Evolutionary conservation across 1,140 invertebrate genomes (phyloP).

Genomic region (Stegodyphus mimosarum): DNA sequence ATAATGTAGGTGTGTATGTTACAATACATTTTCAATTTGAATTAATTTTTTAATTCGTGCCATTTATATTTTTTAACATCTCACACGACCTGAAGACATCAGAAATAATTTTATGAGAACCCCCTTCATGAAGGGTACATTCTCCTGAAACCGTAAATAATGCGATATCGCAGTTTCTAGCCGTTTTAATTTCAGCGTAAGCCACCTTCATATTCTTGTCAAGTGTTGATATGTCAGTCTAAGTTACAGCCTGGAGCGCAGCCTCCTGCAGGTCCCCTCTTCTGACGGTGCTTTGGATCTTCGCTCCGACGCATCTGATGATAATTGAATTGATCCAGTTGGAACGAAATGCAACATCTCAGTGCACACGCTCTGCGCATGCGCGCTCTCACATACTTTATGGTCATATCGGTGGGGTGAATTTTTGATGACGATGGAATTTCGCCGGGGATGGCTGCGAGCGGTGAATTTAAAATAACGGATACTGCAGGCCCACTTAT

Average conservation of each 20-base stretch:
- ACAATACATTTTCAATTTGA: no score
- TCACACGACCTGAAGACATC: slow-evolving; percentile 5
- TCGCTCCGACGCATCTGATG: slow-evolving; percentile 23
- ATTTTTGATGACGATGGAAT: slow-evolving; percentile 56
- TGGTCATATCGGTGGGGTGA: slow-evolving; percentile 38
- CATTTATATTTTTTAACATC: background rate
- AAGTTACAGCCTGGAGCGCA: slow-evolving; percentile 26
- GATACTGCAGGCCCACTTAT: slow-evolving; percentile 46
- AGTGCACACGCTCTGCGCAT: slow-evolving; percentile 6
- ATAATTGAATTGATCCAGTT: slow-evolving; percentile 59
- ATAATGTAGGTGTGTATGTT: no score
- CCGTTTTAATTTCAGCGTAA: slow-evolving; percentile 51
- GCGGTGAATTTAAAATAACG: slow-evolving; percentile 56
- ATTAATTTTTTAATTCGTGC: no score
- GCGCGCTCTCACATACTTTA: slow-evolving; percentile 25
- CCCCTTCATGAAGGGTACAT: slow-evolving; percentile 5
- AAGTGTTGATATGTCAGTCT: slow-evolving; percentile 38
- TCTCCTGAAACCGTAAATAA: slow-evolving; percentile 48
- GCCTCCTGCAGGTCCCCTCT: background rate
- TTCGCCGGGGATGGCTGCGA: slow-evolving; percentile 38
- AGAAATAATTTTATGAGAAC: slow-evolving; percentile 8
- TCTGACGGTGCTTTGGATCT: background rate
- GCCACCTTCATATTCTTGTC: slow-evolving; percentile 45
- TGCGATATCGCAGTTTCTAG: slow-evolving; percentile 27
- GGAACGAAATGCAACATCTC: slow-evolving; percentile 16